phyloP scores from a whole-genome alignment of 2,113 vertebrate species.

The Dermatemys mawii region DNA sequence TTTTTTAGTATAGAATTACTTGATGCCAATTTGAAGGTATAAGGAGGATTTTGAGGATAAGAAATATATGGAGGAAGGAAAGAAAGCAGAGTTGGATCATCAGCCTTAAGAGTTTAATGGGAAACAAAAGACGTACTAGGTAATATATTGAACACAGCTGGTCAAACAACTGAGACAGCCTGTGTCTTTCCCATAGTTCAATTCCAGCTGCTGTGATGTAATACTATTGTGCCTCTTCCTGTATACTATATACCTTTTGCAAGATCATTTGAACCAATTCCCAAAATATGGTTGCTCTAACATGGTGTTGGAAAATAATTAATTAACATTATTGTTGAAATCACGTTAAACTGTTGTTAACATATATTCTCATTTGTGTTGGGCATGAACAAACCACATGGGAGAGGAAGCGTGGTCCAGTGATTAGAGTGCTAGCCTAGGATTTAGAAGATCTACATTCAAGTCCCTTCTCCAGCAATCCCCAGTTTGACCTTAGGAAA shows the following conservation, averaged over 20 bases:
- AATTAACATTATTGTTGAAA: neutral
- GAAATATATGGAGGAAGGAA: neutral
- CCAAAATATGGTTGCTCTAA: neutral
- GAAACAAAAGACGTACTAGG: neutral
- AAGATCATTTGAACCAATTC: neutral
- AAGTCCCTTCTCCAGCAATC: neutral
- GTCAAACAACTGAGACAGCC: neutral
- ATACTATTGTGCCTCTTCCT: neutral
- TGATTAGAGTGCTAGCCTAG: neutral
- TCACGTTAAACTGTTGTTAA: neutral
- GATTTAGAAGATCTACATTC: neutral
- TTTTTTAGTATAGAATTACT: neutral
- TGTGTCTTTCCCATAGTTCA: neutral
- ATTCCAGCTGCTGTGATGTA: neutral
- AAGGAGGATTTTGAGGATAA: neutral
- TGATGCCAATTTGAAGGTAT: conserved; percentile 26
- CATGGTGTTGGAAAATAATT: neutral
- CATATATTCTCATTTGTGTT: neutral
- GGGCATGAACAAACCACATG: neutral
- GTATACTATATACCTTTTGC: neutral
- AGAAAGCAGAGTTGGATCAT: neutral
- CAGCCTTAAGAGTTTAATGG: conserved; percentile 15
- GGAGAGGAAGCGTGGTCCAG: neutral
- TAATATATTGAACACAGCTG: neutral
- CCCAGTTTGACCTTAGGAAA: neutral